Percentiles rank a stretch among this genome's conserved stretches.
Conservation (phyloP, 2,113 vertebrate genomes). For the Bujurquina vittata region DNA sequence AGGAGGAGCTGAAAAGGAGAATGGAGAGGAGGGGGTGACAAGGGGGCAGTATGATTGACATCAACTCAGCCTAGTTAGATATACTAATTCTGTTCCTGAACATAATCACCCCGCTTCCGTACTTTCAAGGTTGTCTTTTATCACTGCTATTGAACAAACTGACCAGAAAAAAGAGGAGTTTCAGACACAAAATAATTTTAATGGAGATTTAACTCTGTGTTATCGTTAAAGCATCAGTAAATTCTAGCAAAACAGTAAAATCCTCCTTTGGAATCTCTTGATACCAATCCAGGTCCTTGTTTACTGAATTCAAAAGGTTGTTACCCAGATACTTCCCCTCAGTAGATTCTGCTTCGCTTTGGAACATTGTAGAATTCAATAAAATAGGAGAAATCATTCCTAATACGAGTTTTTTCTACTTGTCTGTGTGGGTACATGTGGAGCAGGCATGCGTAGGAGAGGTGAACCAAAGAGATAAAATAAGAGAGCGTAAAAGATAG, state of each 20-base stretch:
- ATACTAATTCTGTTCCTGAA: background rate
- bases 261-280: background rate
- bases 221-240: background rate
- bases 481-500: background rate
- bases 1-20: conserved; percentile 21
- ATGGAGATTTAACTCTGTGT: background rate
- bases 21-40: background rate
- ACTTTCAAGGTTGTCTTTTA: background rate
- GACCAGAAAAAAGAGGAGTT: background rate
- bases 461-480: background rate
- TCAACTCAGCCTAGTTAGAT: background rate
- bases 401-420: background rate
- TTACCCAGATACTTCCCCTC: background rate
- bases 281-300: background rate
- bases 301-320: background rate
- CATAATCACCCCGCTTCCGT: background rate
- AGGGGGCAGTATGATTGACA: background rate
- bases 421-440: background rate
- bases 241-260: background rate
- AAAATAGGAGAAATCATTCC: background rate
- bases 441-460: background rate
- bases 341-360: background rate
- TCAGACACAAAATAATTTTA: background rate
- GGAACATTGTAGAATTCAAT: background rate
- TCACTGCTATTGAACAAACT: background rate